These are phyloP conservation scores for Eidolon dupreanum DNA, from an alignment of 2,797 vertebrate species.

Conservation along the genomic window DNA sequence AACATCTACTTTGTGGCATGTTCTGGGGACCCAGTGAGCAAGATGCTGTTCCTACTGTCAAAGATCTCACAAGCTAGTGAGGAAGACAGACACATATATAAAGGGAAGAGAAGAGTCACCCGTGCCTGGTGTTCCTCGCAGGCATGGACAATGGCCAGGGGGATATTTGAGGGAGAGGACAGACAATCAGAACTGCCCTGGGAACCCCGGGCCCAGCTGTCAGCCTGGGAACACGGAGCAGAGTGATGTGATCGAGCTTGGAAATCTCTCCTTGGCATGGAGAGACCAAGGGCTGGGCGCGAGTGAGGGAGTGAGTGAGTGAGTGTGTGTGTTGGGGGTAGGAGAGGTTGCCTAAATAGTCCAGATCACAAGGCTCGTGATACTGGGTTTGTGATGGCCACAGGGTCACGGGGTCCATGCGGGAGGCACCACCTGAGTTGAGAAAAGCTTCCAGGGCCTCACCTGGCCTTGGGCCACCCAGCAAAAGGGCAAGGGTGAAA, in stretches of 20 bases:
- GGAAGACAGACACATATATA: fast-evolving
- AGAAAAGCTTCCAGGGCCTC: not conserved
- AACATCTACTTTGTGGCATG: not conserved
- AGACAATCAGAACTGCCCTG: not conserved
- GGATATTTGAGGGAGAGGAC: not conserved
- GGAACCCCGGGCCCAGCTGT: not conserved
- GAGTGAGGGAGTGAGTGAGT: not conserved
- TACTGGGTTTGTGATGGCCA: not conserved
- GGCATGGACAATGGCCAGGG: not conserved
- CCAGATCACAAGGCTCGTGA: conserved; percentile 38
- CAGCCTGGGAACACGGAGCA: not conserved
- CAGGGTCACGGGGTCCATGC: conserved; percentile 3
- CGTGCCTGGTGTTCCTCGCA: not conserved
- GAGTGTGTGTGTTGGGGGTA: not conserved
- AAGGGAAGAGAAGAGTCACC: not conserved
- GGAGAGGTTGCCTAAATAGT: conserved; percentile 49
- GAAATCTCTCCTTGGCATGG: conserved; percentile 13
- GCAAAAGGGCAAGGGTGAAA: conserved; percentile 69
- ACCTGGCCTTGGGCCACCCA: not conserved
- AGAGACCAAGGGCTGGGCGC: not conserved
- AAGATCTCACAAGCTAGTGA: not conserved
- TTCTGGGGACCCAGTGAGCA: not conserved
- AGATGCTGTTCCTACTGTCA: not conserved
- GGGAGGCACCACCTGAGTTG: not conserved
- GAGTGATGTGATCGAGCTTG: not conserved